phyloP scores from a whole-genome alignment of 92 coral and sea anemone species.

The Palythoa grandis region DNA sequence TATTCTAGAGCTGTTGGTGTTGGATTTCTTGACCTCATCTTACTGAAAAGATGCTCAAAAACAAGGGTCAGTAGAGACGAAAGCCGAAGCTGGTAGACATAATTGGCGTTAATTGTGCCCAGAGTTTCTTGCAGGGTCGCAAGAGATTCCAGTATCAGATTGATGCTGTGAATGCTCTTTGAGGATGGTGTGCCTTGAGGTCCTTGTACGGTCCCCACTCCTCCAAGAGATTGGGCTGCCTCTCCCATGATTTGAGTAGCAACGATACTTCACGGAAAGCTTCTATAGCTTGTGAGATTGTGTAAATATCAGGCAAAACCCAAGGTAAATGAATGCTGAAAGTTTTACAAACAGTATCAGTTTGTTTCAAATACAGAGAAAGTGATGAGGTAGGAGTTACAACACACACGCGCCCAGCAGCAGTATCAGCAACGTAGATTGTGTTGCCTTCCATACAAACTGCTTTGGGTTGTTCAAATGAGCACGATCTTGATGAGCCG shows the following conservation, averaged over 20 bases:
- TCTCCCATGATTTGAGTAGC: conserved; percentile 39
- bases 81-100: conserved; percentile 41
- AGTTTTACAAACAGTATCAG: conserved; percentile 42
- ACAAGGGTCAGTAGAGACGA: conserved; percentile 50
- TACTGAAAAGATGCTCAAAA: conserved; percentile 57
- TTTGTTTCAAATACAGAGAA: conserved; percentile 41
- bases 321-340: conserved; percentile 51
- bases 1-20: conserved; percentile 56
- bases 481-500: conserved; percentile 38
- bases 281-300: conserved; percentile 33
- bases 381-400: conserved; percentile 40
- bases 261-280: conserved; percentile 43
- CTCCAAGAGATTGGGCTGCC: conserved; percentile 35
- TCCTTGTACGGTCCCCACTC: conserved; percentile 44
- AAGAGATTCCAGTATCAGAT: conserved; percentile 39
- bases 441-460: conserved; percentile 56
- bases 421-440: conserved; percentile 56
- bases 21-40: conserved; percentile 55
- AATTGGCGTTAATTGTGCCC: conserved; percentile 26
- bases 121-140: conserved; percentile 19
- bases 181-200: conserved; percentile 52
- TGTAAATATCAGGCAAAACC: conserved; percentile 24
- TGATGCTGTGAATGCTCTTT: conserved; percentile 46
- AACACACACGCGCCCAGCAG: conserved; percentile 50
- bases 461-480: conserved; percentile 56